A percentile compares a stretch with the other conserved stretches of the same genome.
Evolutionary conservation across 2,113 vertebrate genomes (phyloP).

Genomic region (Megatriorchis doriae): DNA sequence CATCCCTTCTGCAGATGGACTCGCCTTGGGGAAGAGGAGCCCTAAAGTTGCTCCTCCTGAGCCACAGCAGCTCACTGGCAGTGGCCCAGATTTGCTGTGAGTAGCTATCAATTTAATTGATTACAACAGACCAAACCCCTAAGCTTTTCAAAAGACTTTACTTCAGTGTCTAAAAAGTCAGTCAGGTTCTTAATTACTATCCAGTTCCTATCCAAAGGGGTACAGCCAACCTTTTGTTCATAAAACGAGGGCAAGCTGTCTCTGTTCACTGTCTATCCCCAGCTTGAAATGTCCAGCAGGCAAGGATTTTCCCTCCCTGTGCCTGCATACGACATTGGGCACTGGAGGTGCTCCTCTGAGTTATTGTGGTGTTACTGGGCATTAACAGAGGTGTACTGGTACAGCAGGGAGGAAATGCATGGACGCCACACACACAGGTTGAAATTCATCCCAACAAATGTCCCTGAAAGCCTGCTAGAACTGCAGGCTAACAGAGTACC

Average conservation of each 20-base stretch:
- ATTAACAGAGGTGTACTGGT: not conserved
- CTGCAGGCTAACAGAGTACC: not conserved
- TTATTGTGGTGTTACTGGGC: rapidly evolving
- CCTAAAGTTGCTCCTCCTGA: not conserved
- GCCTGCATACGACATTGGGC: rapidly evolving
- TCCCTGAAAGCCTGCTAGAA: not conserved
- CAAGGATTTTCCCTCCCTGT: not conserved
- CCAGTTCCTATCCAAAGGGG: not conserved
- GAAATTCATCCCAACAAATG: not conserved
- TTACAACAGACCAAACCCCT: not conserved
- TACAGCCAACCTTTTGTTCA: not conserved
- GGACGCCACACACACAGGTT: not conserved
- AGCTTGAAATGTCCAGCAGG: not conserved
- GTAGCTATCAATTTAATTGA: not conserved
- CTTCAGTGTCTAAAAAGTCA: not conserved
- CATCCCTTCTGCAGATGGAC: not conserved
- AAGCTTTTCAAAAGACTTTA: not conserved
- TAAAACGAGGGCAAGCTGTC: not conserved
- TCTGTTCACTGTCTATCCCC: not conserved
- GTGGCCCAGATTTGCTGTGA: not conserved
- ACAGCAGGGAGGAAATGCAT: not conserved
- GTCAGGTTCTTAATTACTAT: not conserved
- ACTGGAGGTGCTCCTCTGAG: not conserved
- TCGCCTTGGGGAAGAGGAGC: not conserved
- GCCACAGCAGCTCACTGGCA: not conserved